A percentile compares a stretch with the other conserved stretches of the same genome.
phyloP scores from a whole-genome alignment of 2,797 vertebrate genomes.

The Sebastolobus altivelis region DNA sequence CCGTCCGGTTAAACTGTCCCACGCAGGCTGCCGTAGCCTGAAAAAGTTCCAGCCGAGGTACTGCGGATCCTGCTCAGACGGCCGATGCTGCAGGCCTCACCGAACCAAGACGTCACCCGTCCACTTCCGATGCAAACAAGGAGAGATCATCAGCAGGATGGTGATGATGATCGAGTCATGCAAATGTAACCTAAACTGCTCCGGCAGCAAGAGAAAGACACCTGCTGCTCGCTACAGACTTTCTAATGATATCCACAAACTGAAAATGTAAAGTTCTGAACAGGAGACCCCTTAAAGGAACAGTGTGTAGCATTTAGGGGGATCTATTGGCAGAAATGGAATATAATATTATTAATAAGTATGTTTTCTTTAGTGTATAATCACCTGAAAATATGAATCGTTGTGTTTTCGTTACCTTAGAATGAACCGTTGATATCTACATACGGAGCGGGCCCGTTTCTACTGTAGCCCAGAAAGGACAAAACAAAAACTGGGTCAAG shows the following conservation, averaged over 20 bases:
- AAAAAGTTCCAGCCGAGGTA: constrained; percentile 89
- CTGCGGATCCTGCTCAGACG: constrained; percentile 89
- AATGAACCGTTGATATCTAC: no score
- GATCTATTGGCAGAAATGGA: no score
- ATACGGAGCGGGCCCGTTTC: no score
- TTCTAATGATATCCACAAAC: constrained; percentile 88
- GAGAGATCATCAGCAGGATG: constrained; percentile 87
- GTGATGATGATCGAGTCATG: constrained; percentile 93
- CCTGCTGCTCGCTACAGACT: constrained; percentile 82
- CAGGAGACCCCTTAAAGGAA: background rate
- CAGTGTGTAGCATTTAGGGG: no score
- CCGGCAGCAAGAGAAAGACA: constrained; percentile 70
- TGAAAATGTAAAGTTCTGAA: constrained; percentile 73
- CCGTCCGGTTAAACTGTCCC: constrained; percentile 81
- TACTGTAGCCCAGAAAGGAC: no score
- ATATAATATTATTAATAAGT: no score
- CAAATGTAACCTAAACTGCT: constrained; percentile 87
- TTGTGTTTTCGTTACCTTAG: no score
- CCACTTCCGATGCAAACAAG: constrained; percentile 87
- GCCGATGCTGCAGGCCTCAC: constrained; percentile 89
- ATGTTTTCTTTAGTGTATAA: no score
- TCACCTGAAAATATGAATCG: no score
- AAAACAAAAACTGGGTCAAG: no score
- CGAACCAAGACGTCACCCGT: constrained; percentile 88
- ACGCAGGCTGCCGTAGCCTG: constrained; percentile 88